Evolutionary conservation across 2,888 invertebrate species (phyloP).

Genomic region (Tiphia femorata): DNA sequence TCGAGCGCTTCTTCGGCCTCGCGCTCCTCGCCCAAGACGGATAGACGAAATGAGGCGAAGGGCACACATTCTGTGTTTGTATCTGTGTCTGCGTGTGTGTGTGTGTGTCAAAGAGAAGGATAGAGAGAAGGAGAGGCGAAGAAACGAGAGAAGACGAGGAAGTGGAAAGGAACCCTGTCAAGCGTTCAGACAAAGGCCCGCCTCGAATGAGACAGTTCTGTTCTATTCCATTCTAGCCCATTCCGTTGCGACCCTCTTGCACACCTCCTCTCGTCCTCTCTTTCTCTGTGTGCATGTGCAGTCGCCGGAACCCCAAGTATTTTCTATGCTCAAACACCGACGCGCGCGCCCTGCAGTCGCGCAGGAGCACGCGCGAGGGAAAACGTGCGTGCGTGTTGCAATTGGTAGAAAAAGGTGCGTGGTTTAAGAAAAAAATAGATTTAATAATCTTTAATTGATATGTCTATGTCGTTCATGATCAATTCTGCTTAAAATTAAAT

Average conservation of each 20-base stretch:
- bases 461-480: no score
- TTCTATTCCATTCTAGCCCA: constrained; percentile 24
- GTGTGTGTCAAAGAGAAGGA: no score
- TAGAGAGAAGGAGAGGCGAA: neutral
- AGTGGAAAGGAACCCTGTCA: constrained; percentile 24
- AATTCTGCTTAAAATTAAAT: no score
- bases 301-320: no score
- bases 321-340: no score
- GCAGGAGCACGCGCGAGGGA: neutral
- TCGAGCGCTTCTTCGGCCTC: constrained; percentile 23
- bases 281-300: no score
- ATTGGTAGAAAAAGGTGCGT: no score
- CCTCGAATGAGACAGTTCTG: constrained; percentile 33
- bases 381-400: no score
- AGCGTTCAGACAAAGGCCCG: constrained; percentile 32
- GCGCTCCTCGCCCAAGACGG: constrained; percentile 1
- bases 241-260: constrained; percentile 3
- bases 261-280: neutral
- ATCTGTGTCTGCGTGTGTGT: no score
- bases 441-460: no score
- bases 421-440: no score
- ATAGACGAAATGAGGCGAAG: constrained; percentile 5
- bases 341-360: neutral
- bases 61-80: no score
- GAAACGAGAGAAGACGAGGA: neutral